These are phyloP conservation scores for Pangasius djambal DNA, from an alignment of 2,797 vertebrate species.

Conservation along the genomic window DNA sequence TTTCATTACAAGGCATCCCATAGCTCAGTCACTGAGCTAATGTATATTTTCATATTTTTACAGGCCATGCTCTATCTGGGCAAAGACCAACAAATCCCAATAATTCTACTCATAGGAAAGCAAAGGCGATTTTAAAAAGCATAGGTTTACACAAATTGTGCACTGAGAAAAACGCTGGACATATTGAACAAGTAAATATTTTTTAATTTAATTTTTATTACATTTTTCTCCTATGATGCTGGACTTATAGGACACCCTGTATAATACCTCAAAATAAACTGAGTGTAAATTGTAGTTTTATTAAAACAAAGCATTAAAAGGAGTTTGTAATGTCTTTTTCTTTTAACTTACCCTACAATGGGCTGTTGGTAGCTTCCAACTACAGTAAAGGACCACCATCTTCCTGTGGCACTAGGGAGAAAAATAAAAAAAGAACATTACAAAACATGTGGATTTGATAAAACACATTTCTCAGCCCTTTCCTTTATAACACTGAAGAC, in stretches of 20 bases:
- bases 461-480: neutral
- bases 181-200: neutral
- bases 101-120: neutral
- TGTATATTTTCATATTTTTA: neutral
- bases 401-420: neutral
- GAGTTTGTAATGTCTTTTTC: neutral
- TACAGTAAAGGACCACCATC: neutral
- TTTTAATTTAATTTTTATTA: neutral
- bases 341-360: neutral
- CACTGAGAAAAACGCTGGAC: constrained; percentile 1
- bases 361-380: neutral
- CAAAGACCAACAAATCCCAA: neutral
- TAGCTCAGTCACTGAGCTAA: too few relatives aligned
- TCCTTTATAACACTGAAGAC: neutral
- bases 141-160: neutral
- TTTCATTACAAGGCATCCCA: neutral
- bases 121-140: neutral
- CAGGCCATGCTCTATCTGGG: neutral
- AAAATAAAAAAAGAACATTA: neutral
- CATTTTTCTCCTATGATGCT: neutral
- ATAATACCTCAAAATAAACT: neutral
- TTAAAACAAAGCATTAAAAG: neutral
- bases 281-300: neutral
- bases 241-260: neutral
- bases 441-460: neutral